phyloP scores from a whole-genome alignment of 2,888 invertebrate species.

The Philopedon plagiatum region DNA sequence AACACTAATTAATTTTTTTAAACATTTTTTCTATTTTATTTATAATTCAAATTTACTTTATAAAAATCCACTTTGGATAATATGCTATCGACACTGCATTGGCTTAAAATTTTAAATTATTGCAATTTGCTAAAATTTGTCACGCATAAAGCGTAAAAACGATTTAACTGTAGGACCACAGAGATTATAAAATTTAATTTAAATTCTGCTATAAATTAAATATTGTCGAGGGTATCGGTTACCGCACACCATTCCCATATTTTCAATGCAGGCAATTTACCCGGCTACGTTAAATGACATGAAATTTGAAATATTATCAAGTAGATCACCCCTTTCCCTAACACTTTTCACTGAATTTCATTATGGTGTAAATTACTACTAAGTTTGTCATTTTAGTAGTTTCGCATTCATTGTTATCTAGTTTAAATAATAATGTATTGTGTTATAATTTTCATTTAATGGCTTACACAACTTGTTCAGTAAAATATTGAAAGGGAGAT shows the following conservation, averaged over 20 bases:
- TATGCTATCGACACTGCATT: not conserved
- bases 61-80: no score
- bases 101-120: not conserved
- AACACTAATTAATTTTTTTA: not conserved
- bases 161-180: slow-evolving; percentile 16
- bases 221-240: not conserved
- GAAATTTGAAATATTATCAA: slow-evolving; percentile 15
- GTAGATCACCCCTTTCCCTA: no score
- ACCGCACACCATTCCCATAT: slow-evolving; percentile 23
- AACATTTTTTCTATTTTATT: no score
- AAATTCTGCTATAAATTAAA: slow-evolving; percentile 29
- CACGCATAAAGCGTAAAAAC: slow-evolving; percentile 19
- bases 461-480: no score
- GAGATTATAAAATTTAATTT: slow-evolving; percentile 38
- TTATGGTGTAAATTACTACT: no score
- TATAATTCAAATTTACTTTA: no score
- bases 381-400: no score
- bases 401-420: no score
- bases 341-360: no score
- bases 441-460: no score
- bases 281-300: not conserved
- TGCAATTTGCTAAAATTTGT: not conserved
- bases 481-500: no score
- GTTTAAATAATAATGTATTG: no score
- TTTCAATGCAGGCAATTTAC: slow-evolving; percentile 13